phyloP scores from a whole-genome alignment of 2,888 invertebrate genomes.

The Embidobia sp. region DNA sequence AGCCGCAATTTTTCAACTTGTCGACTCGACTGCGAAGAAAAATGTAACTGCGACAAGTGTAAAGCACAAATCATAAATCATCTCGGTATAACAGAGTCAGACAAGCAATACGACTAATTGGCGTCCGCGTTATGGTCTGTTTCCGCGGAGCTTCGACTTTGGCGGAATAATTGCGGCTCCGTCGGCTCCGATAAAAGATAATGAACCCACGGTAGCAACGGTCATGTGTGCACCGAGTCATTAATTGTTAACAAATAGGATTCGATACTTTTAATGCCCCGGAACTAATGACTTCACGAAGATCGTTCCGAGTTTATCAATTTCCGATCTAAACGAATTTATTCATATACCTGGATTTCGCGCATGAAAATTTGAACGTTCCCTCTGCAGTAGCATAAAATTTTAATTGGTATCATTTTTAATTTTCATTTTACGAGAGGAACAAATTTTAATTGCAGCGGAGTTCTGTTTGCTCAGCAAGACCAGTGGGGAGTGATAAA shows the following conservation, averaged over 20 bases:
- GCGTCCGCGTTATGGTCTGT: conserved; percentile 58
- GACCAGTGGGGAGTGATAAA: too few species aligned
- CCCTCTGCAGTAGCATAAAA: too few species aligned
- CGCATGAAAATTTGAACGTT: too few species aligned
- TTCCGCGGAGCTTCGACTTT: conserved; percentile 53
- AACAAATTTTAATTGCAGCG: too few species aligned
- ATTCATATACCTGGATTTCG: not conserved
- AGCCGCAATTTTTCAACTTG: not conserved
- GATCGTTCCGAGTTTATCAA: not conserved
- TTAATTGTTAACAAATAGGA: conserved; percentile 46
- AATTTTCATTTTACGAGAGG: too few species aligned
- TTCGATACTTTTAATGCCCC: conserved; percentile 34
- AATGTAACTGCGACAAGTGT: conserved; percentile 30
- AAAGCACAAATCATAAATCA: conserved; percentile 56
- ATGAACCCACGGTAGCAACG: conserved; percentile 41
- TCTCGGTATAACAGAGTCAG: conserved; percentile 52
- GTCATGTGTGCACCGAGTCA: conserved; percentile 26
- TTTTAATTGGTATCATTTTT: too few species aligned
- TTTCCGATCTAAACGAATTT: not conserved
- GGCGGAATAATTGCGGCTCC: conserved; percentile 52
- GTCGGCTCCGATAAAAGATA: conserved; percentile 54
- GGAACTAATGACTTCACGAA: conserved; percentile 19
- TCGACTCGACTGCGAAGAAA: conserved; percentile 1
- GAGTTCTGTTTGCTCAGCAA: too few species aligned
- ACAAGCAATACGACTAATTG: conserved; percentile 62